Conservation (phyloP, 2,797 vertebrate species). For the Momotus momota region DNA sequence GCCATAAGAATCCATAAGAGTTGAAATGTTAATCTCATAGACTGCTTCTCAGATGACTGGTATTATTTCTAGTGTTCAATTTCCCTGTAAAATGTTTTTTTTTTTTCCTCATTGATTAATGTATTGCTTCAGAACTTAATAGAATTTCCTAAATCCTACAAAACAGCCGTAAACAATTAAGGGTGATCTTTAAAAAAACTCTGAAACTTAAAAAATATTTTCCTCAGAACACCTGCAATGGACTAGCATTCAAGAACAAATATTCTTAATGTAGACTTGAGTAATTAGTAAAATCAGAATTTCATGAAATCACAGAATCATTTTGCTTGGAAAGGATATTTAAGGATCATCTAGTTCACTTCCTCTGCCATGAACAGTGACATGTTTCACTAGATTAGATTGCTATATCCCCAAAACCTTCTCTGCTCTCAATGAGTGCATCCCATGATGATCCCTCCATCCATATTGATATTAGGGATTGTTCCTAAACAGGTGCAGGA, state of each 20-base stretch:
- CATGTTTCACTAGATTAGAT: background rate
- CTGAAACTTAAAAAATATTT: background rate
- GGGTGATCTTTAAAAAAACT: background rate
- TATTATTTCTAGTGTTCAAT: background rate
- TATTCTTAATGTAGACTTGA: background rate
- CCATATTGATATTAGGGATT: accelerated
- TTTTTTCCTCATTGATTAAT: background rate
- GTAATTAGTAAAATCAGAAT: background rate
- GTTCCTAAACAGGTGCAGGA: accelerated
- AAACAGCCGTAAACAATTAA: background rate
- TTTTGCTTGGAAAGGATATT: background rate
- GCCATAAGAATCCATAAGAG: background rate
- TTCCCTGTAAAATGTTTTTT: constrained; percentile 7
- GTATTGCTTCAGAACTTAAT: background rate
- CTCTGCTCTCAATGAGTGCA: background rate
- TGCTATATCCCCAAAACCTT: background rate
- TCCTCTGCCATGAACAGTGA: background rate
- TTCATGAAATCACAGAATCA: background rate
- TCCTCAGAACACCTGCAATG: background rate
- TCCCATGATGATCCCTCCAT: background rate
- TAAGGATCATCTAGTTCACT: background rate
- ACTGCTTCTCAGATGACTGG: background rate
- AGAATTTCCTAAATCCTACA: background rate
- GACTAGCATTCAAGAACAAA: background rate
- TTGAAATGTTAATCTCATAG: constrained; percentile 3